Evolutionary conservation across 2,797 vertebrate species (phyloP), one percentile per base, ranked within the genome.

Genomic region (Ispidina lecontei): DNA sequence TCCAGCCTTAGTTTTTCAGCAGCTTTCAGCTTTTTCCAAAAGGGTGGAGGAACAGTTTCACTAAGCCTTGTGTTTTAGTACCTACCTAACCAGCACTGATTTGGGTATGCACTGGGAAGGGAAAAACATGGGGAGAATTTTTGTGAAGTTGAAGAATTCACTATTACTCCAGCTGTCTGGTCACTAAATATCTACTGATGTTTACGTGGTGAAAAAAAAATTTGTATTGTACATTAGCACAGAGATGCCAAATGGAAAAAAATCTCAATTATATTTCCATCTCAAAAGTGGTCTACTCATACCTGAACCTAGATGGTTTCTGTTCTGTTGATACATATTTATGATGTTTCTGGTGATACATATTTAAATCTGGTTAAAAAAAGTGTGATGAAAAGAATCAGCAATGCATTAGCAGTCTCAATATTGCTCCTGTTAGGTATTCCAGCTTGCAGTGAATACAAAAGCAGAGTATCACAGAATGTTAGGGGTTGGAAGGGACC

Each of bases 311-410:
- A 69, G 67, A 20, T 86, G 37, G 84, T 77, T 89, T 35, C 59
- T 88, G 39, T 78, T 71, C 56, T n/a, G n/a, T n/a, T n/a, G n/a
- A n/a, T n/a, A n/a, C n/a, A n/a, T n/a, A n/a, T n/a, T n/a, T n/a
- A n/a, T n/a, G n/a, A n/a, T n/a, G n/a, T n/a, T n/a, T n/a, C n/a
- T n/a, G 47, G n/a, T 77, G 55, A 55, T 84, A 72, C 62, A 41
- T 81, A 29, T 54, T 74, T 72, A 69, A 87, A 64, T 69, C n/a
- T 75, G 63, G 18, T 56, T 56, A 56, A 70, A 88, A 93, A 89
- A 75, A 72, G 31, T 49, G 13, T 55, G 39, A 72, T 62, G 75
- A 85, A 88, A 91, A 72, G 67, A 91, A 84, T 67, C 47, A 64
- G 52, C 54, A 56, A 37, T 60, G 64, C 26, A 5, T 84, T 89